A percentile compares a stretch with the other conserved stretches of the same genome.
phyloP scores from a whole-genome alignment of 2,888 invertebrate genomes.

The Campoplex nolae region DNA sequence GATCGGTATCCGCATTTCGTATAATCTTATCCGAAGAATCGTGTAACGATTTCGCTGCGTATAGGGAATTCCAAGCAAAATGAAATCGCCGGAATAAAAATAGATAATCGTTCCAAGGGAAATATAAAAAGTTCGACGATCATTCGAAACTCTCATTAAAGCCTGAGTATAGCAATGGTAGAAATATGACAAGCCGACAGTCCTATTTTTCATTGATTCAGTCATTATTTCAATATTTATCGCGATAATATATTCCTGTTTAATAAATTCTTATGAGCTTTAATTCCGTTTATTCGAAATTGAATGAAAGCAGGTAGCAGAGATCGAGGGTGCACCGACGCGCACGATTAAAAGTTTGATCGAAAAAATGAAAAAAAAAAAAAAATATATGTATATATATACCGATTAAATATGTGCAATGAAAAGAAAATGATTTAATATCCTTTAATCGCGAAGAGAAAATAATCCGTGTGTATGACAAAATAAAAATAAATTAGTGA shows the following conservation, averaged over 20 bases:
- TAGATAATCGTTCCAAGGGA: not conserved
- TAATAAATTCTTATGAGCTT: not conserved
- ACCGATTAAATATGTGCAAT: not conserved
- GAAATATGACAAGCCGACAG: not conserved
- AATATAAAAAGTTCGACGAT: not conserved
- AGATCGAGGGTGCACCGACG: no score
- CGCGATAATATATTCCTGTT: not conserved
- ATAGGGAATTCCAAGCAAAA: slow-evolving; percentile 23
- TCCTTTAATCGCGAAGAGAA: not conserved
- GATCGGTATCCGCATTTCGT: slow-evolving; percentile 55
- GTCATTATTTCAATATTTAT: not conserved
- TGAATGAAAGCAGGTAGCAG: no score
- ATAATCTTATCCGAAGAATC: slow-evolving; percentile 54
- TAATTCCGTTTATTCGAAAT: not conserved
- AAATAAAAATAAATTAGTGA: no score
- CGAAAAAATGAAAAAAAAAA: not conserved
- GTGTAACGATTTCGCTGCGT: slow-evolving; percentile 30
- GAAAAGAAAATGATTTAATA: not conserved
- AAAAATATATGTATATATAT: no score
- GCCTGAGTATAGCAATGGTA: not conserved
- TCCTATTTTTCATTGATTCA: not conserved
- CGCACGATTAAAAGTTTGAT: no score
- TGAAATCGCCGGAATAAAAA: not conserved
- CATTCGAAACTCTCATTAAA: not conserved
- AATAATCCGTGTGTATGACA: not conserved